Conservation (phyloP, 2,888 invertebrate species). For the Timandra comae region DNA sequence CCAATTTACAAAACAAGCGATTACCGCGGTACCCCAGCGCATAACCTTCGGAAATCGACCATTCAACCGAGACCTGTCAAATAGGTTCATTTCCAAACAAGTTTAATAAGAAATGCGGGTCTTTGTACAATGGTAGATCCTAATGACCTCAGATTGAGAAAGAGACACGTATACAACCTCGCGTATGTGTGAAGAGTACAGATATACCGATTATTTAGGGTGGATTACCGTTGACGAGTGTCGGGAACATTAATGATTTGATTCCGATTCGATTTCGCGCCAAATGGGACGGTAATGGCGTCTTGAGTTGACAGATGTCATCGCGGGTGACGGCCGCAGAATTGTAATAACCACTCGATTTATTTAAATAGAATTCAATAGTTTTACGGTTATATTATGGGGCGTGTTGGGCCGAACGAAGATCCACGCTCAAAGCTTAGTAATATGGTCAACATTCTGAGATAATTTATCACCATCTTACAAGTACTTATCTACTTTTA, state of each 20-base stretch:
- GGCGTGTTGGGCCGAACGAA: too few relatives aligned
- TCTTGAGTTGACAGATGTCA: constrained; percentile 65
- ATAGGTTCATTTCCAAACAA: constrained; percentile 2
- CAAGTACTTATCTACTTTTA: too few relatives aligned
- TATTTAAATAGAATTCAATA: too few relatives aligned
- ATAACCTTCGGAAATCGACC: constrained; percentile 10
- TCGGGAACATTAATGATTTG: constrained; percentile 42
- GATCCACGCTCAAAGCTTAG: too few relatives aligned
- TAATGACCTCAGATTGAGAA: constrained; percentile 50
- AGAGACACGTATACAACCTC: constrained; percentile 27
- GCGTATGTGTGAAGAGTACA: constrained; percentile 22
- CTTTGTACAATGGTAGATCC: constrained; percentile 9
- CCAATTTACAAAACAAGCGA: constrained; percentile 19
- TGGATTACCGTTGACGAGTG: constrained; percentile 46
- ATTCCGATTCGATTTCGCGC: constrained; percentile 37
- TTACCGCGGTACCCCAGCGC: constrained; percentile 17
- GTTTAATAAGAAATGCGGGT: constrained; percentile 4
- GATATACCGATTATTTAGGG: constrained; percentile 34
- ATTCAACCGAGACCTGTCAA: constrained; percentile 7
- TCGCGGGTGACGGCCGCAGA: constrained; percentile 22
- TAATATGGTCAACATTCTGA: too few relatives aligned
- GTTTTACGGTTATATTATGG: too few relatives aligned
- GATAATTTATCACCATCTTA: too few relatives aligned
- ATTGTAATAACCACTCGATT: constrained; percentile 19
- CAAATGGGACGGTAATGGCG: constrained; percentile 46